A percentile compares a stretch with the other conserved stretches of the same genome.
Evolutionary conservation across 1,140 invertebrate genomes (phyloP).

Genomic region (Cherax quadricarinatus): DNA sequence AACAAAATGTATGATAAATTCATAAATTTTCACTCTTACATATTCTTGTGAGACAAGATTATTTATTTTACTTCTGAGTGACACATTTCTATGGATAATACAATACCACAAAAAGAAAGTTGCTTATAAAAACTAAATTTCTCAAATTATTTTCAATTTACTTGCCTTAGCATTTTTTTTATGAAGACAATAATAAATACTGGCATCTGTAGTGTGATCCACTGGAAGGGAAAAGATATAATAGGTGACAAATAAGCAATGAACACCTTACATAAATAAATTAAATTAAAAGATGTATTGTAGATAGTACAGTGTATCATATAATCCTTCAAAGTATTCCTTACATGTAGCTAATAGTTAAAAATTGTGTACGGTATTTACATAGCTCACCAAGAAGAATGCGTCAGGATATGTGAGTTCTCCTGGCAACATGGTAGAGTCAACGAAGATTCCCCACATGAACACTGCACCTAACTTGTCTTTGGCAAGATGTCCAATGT

Average conservation of each 20-base stretch:
- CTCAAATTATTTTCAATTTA: neutral
- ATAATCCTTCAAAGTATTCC: no score
- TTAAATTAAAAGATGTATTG: no score
- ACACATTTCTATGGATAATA: no score
- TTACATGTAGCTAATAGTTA: no score
- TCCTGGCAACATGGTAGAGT: slow-evolving; percentile 39
- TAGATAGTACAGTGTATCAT: no score
- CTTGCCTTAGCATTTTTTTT: slow-evolving; percentile 50
- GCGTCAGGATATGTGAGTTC: slow-evolving; percentile 61
- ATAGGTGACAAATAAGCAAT: neutral
- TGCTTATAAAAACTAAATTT: no score
- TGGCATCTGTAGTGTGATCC: slow-evolving; percentile 51
- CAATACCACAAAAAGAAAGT: no score
- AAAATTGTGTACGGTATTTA: no score
- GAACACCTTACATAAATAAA: neutral
- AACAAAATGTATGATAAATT: no score
- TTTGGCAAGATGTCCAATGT: slow-evolving; percentile 45
- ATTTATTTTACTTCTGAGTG: no score
- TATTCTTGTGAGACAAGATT: no score
- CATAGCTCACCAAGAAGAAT: slow-evolving; percentile 53
- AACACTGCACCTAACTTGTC: slow-evolving; percentile 55
- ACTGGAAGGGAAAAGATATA: slow-evolving; percentile 26
- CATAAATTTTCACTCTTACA: no score
- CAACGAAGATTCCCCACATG: slow-evolving; percentile 61
- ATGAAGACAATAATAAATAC: slow-evolving; percentile 40